A percentile compares a stretch with the other conserved stretches of the same genome.
These are phyloP conservation scores for Crotalus tigris DNA, from an alignment of 2,113 vertebrate species.

Conservation along the genomic window DNA sequence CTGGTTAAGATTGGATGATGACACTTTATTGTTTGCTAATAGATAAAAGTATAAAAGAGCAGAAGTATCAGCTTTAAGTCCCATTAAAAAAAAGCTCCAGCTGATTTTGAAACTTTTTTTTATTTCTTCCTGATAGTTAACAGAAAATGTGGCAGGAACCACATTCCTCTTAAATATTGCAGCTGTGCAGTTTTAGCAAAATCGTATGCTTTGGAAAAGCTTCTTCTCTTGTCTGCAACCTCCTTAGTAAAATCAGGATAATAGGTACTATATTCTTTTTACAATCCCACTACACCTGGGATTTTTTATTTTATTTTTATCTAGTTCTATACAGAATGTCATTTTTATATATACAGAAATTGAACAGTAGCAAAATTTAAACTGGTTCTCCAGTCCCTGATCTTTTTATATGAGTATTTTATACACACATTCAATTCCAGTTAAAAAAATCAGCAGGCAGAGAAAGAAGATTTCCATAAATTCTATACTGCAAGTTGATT, in stretches of 20 bases:
- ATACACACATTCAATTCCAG: not conserved
- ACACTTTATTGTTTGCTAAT: not conserved
- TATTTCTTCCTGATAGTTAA: not conserved
- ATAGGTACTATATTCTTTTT: not conserved
- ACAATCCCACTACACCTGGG: not conserved
- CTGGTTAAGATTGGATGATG: not conserved
- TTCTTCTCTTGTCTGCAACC: not conserved
- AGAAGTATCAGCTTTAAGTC: not conserved
- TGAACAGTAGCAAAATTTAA: not conserved
- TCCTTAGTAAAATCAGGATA: not conserved
- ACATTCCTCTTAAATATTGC: not conserved
- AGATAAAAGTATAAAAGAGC: not conserved
- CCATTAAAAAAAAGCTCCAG: not conserved
- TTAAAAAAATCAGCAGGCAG: not conserved
- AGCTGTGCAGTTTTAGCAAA: not conserved
- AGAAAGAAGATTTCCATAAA: not conserved
- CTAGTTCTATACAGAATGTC: not conserved
- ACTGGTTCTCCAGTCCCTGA: not conserved
- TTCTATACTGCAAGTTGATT: not conserved
- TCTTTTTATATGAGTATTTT: not conserved
- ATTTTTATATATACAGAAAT: not conserved
- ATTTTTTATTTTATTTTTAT: not conserved
- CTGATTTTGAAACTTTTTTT: not conserved
- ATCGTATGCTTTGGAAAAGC: not conserved
- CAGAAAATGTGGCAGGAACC: not conserved